Conservation (phyloP, 2,888 invertebrate genomes). For the Trilocha varians region DNA sequence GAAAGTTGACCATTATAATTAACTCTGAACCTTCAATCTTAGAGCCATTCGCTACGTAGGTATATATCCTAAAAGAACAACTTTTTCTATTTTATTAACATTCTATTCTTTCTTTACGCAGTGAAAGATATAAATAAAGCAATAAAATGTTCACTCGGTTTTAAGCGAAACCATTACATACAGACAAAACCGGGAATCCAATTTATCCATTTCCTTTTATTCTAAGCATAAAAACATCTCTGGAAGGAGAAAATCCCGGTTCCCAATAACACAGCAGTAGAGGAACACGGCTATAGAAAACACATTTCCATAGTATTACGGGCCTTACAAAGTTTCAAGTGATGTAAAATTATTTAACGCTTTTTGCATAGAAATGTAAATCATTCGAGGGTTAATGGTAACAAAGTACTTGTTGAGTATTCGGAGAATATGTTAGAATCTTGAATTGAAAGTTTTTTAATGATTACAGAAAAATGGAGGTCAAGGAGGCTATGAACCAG, state of each 20-base stretch:
- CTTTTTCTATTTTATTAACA: background rate
- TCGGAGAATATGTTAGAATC: background rate
- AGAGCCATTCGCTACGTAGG: no score
- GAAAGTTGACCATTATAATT: no score
- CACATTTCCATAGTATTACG: conserved; percentile 17
- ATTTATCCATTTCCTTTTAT: conserved; percentile 34
- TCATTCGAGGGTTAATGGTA: background rate
- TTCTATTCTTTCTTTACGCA: background rate
- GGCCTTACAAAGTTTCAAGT: background rate
- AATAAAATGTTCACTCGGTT: background rate
- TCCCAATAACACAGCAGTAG: conserved; percentile 21
- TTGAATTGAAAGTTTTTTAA: background rate
- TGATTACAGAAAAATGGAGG: no score
- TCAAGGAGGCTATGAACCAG: no score
- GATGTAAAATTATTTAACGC: background rate
- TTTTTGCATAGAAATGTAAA: background rate
- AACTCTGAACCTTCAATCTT: no score
- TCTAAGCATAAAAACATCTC: conserved; percentile 37
- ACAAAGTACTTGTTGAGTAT: background rate
- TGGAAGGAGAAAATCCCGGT: conserved; percentile 28
- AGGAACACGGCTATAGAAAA: conserved; percentile 21
- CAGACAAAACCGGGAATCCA: conserved; percentile 38
- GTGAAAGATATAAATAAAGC: background rate
- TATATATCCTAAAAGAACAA: no score
- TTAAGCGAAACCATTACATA: background rate